phyloP scores from a whole-genome alignment of 2,888 invertebrate species.

The Gastracanthus pulcherrimus region DNA sequence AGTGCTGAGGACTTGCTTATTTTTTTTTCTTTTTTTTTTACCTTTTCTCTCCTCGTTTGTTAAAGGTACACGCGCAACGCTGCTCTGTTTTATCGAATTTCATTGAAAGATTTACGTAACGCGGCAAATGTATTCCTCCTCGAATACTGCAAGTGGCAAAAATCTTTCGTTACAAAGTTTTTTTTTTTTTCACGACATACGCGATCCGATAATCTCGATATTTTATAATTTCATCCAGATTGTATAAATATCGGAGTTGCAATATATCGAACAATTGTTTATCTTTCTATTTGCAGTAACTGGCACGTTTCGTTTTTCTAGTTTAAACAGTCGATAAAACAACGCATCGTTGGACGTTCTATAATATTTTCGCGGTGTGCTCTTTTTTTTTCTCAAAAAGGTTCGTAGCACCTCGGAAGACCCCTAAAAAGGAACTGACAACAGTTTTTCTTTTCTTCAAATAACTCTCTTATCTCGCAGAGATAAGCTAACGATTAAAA shows the following conservation, averaged over 20 bases:
- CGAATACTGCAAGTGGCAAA: neutral
- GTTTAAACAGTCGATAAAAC: constrained; percentile 29
- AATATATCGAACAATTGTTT: too few species aligned
- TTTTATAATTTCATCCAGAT: too few species aligned
- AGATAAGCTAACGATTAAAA: constrained; percentile 31
- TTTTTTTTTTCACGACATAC: too few species aligned
- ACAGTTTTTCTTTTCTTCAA: neutral
- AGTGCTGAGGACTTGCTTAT: constrained; percentile 25
- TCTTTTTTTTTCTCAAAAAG: constrained; percentile 15
- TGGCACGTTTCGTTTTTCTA: too few species aligned
- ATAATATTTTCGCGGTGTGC: constrained; percentile 7
- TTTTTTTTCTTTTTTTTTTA: neutral
- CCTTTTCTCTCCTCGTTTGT: neutral
- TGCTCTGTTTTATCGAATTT: constrained; percentile 18
- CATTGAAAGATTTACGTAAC: neutral
- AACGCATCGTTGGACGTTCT: neutral
- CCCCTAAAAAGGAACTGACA: constrained; percentile 39
- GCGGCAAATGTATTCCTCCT: neutral
- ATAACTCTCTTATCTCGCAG: neutral
- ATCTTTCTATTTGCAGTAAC: too few species aligned
- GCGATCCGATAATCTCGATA: too few species aligned
- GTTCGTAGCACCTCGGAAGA: constrained; percentile 35
- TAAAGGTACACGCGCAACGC: neutral
- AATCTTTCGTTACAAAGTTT: too few species aligned
- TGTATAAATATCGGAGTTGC: too few species aligned